Conservation (phyloP, 2,888 invertebrate species). For the Phragmatobia fuliginosa region DNA sequence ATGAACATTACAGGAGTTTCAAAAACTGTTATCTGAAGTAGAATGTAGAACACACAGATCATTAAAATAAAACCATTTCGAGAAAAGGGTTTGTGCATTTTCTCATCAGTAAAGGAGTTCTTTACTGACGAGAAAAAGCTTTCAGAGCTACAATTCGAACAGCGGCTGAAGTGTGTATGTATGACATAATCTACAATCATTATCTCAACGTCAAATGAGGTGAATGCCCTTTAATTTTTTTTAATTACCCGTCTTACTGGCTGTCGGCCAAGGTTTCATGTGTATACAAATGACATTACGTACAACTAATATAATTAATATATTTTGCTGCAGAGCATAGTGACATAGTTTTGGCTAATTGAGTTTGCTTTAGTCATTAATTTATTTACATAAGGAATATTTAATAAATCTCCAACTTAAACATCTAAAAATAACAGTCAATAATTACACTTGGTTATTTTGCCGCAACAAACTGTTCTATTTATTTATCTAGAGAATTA, state of each 20-base stretch:
- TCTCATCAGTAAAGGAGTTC: too few relatives aligned
- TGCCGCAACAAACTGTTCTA: not conserved
- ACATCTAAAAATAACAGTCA: not conserved
- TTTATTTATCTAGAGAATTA: not conserved
- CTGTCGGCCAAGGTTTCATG: constrained; percentile 44
- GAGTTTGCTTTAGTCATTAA: not conserved
- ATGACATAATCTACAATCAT: constrained; percentile 37
- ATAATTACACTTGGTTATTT: not conserved
- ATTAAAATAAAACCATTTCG: too few relatives aligned
- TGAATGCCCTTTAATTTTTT: constrained; percentile 45
- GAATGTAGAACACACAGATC: too few relatives aligned
- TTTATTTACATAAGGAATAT: not conserved
- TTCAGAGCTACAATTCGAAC: not conserved
- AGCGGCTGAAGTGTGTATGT: not conserved
- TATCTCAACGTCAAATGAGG: constrained; percentile 25
- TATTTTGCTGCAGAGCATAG: not conserved
- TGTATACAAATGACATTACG: constrained; percentile 24
- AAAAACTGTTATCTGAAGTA: too few relatives aligned
- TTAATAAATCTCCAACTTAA: not conserved
- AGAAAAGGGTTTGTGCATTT: too few relatives aligned
- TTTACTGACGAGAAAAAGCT: not conserved
- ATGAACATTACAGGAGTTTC: too few relatives aligned
- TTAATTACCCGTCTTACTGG: constrained; percentile 42
- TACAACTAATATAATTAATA: not conserved
- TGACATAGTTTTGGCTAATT: not conserved